phyloP scores from a whole-genome alignment of 1,140 invertebrate species.

The Dermatophagoides farinae region DNA sequence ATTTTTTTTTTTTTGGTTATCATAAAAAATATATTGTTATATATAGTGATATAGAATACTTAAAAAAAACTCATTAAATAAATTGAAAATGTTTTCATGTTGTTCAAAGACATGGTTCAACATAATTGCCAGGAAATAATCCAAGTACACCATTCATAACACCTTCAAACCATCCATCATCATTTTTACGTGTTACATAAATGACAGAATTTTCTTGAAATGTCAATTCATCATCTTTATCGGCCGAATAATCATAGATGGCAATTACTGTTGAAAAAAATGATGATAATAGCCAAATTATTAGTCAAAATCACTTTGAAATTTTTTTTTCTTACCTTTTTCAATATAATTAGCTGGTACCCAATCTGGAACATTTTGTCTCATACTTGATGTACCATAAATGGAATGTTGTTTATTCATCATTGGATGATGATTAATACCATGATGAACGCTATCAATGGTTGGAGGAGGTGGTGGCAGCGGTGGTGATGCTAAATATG shows the following conservation, averaged over 20 bases:
- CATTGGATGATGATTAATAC: neutral
- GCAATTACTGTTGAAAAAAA: slow-evolving; percentile 55
- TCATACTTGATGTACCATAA: neutral
- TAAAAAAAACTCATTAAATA: neutral
- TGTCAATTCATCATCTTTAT: slow-evolving; percentile 93
- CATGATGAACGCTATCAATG: neutral
- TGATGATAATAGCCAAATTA: too few species aligned
- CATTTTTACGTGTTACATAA: slow-evolving; percentile 97
- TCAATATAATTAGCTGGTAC: slow-evolving; percentile 91
- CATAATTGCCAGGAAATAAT: slow-evolving; percentile 96
- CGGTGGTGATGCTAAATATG: neutral
- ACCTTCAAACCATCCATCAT: slow-evolving; percentile 99
- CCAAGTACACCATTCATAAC: slow-evolving; percentile 94
- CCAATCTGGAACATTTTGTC: slow-evolving; percentile 26
- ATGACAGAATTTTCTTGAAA: slow-evolving; percentile 97
- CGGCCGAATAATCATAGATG: slow-evolving; percentile 94
- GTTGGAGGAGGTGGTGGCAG: neutral
- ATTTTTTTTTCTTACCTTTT: slow-evolving; percentile 71
- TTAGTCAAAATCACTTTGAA: too few species aligned
- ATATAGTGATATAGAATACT: neutral
- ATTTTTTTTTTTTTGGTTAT: too few species aligned
- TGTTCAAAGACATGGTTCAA: slow-evolving; percentile 69
- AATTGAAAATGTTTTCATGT: too few species aligned
- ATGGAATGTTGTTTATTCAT: neutral
- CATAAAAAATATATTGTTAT: neutral